Base-by-base conservation (phyloP, 2,888 invertebrate species). In the Prenolepis imparis region DNA sequence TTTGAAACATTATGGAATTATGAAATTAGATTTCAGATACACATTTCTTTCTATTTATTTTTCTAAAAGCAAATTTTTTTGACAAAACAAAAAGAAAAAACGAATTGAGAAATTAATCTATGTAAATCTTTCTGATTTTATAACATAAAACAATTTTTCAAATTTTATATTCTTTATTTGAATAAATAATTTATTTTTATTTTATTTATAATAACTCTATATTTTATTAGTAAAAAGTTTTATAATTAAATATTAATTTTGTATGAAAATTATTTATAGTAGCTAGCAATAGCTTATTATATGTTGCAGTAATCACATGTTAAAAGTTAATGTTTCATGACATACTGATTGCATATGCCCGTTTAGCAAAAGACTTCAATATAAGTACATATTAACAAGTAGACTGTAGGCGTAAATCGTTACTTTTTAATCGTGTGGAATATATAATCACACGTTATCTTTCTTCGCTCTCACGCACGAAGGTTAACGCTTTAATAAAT, bases 21-120 rank as follows among this genome's bases (percentile, higher is more conserved):
- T 67, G 36, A 57, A 39, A 52, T 48, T 39, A 86, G 78, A 87
- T 86, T 91, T 86, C 83, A 77, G 83, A 85, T 75, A 48, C 83
- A 88, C 88, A 89, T 90, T 90, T 91, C 77, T 81, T 90, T 90
- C 90, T 91, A 88, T 90, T 90, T 87, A 85, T 82, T 9, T 21
- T 32, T 57, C 15, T 24, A n/a, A 18, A 15, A 11, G 9, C 5
- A 9, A 48, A 18, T 48, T 6, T 18, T 21, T 32, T 28, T 9
- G 11, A n/a, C 9, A 9, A 63, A 61, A 24, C 18, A 11, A 41
- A 18, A 48, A 5, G 18, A 18, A 48, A 48, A 41, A 36, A 41
- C 9, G 0, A 1, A 36, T 63, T 28, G 15, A 44, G 9, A 63
- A 21, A 48, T 75, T 57, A 52, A 21, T 63, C 48, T 5, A 1